These are phyloP conservation scores for Cololabis saira DNA, from an alignment of 2,113 vertebrate species.

Conservation along the genomic window DNA sequence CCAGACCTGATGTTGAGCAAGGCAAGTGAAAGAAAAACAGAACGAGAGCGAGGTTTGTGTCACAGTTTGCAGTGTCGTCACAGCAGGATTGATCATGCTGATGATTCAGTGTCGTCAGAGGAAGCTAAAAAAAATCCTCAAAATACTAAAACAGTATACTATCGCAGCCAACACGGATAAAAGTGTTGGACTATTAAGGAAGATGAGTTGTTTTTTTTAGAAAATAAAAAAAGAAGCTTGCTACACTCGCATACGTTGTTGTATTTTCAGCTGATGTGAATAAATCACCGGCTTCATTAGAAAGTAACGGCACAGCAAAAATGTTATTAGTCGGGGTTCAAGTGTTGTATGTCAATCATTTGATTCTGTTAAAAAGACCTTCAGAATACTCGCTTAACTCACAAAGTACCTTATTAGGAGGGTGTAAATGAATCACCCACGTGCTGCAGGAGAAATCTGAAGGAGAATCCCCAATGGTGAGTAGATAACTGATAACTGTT, in stretches of 20 bases:
- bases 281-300: too few relatives aligned
- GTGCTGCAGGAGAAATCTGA: conserved; percentile 4
- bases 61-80: conserved; percentile 6
- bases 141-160: neutral
- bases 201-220: neutral
- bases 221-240: too few relatives aligned
- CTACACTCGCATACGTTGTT: too few relatives aligned
- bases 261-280: too few relatives aligned
- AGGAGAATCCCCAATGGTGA: too few relatives aligned
- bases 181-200: conserved; percentile 1
- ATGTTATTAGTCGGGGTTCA: conserved; percentile 22
- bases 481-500: too few relatives aligned
- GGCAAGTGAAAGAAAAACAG: conserved; percentile 40
- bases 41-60: neutral
- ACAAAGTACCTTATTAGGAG: neutral
- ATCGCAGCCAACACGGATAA: conserved; percentile 7
- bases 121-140: conserved; percentile 5
- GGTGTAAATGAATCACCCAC: neutral
- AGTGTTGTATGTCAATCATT: conserved; percentile 17
- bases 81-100: neutral
- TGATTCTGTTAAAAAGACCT: conserved; percentile 6
- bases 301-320: too few relatives aligned
- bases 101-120: neutral
- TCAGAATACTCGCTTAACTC: conserved; percentile 1
- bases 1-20: conserved; percentile 46